Evolutionary conservation across 2,888 invertebrate species (phyloP), one percentile per base, ranked within the genome.

Genomic region (Eristalis arbustorum): DNA sequence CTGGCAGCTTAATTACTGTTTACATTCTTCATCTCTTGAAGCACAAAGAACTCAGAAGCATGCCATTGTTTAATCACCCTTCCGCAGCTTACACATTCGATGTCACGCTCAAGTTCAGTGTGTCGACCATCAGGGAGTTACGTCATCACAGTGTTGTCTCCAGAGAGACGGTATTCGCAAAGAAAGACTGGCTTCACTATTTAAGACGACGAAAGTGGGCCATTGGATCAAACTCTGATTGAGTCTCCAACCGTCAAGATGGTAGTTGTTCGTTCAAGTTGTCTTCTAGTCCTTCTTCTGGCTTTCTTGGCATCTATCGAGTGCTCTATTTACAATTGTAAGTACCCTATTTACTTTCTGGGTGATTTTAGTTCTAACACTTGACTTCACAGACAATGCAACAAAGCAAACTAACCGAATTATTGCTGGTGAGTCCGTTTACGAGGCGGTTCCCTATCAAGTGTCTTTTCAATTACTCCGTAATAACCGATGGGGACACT

Each of bases 381-480:
- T n/a, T 57, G 8, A 10, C 0, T 59, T 22, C 22, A 40, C 62
- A 62, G 49, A 18, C 18, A 3, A 37, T n/a, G 14, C 23, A 13
- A 14, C 10, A 1, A 6, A 23, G 8, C 11, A 37, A n/a, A 11
- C 13, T 13, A 11, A 14, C 6, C 73, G 73, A 0, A 74, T 80
- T 14, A 23, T 80, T 1, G 80, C 73, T 0, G 80, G 80, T 5
- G 62, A 67, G 5, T 23, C 10, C n/a, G 11, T 59, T 28, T 63
- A 63, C n/a, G 37, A 37, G 14, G 62, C 68, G 4, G 37, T 74
- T 18, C 91, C 91, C 18, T 92, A 91, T 72, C 91, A 92, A 84
- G 83, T 92, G 8, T 92, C 91, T 11, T 90, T 92, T 90, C 91
- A 92, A 79, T 90, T 89, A 57, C 79, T 88, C 0, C 89, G 90